Evolutionary conservation across 2,797 vertebrate genomes (phyloP).

Genomic region (Coranthus polyacanthus): DNA sequence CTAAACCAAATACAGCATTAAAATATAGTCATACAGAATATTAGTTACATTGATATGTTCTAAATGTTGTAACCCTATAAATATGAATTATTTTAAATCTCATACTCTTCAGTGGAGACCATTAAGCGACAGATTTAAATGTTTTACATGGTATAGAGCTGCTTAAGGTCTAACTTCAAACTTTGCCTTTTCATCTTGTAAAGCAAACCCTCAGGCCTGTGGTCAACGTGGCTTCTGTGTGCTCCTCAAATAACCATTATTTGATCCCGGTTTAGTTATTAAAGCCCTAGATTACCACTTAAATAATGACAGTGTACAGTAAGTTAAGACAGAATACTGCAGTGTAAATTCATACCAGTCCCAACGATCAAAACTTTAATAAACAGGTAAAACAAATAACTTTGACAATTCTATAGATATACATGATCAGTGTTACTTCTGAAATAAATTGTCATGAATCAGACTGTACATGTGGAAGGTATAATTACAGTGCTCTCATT

Average conservation of each 20-base stretch:
- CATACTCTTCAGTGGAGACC: neutral
- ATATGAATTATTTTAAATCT: too few species aligned
- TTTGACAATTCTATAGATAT: constrained; percentile 4
- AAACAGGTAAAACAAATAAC: constrained; percentile 16
- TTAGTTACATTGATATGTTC: too few species aligned
- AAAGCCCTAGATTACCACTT: constrained; percentile 48
- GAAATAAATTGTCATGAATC: constrained; percentile 34
- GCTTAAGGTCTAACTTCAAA: constrained; percentile 30
- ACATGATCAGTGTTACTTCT: neutral
- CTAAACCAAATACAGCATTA: too few species aligned
- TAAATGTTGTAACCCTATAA: too few species aligned
- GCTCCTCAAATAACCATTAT: constrained; percentile 60
- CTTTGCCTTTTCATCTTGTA: constrained; percentile 30
- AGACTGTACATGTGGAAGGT: too few species aligned
- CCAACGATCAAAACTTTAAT: constrained; percentile 18
- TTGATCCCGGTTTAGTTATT: constrained; percentile 54
- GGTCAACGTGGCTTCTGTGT: constrained; percentile 43
- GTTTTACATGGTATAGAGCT: constrained; percentile 20
- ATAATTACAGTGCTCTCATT: constrained; percentile 48
- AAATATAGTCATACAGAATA: too few species aligned
- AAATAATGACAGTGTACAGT: constrained; percentile 37
- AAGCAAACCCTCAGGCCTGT: constrained; percentile 29
- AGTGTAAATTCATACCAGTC: constrained; percentile 2
- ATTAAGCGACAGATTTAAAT: constrained; percentile 4
- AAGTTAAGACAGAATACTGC: constrained; percentile 5